phyloP scores from a whole-genome alignment of 2,113 vertebrate species.

The Carollia perspicillata region DNA sequence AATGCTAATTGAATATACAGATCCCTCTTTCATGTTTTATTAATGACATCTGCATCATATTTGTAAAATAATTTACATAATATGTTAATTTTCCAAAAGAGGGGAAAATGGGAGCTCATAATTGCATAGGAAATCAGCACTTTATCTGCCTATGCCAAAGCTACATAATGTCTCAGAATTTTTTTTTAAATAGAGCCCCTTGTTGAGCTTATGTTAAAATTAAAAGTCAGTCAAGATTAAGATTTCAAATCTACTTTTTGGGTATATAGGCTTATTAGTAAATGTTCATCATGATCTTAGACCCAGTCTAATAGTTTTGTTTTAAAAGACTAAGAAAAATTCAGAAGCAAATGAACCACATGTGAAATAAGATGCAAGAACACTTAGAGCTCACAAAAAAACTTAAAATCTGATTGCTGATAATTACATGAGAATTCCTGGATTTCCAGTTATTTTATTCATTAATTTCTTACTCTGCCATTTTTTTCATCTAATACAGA shows the following conservation, averaged over 20 bases:
- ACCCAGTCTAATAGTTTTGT: neutral
- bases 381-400: neutral
- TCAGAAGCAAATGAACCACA: neutral
- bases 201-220: neutral
- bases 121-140: conserved; percentile 1
- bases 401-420: fast-evolving
- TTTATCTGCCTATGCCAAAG: neutral
- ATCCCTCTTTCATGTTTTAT: conserved; percentile 70
- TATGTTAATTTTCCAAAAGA: conserved; percentile 60
- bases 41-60: conserved; percentile 69
- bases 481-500: neutral
- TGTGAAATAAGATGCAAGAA: neutral
- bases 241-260: neutral
- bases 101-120: neutral
- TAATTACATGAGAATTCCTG: fast-evolving
- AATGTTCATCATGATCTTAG: neutral
- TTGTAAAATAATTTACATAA: conserved; percentile 71
- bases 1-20: conserved; percentile 60
- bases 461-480: neutral
- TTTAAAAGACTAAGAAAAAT: neutral
- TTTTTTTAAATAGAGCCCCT: neutral
- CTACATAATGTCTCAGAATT: neutral
- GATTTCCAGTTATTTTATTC: neutral
- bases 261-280: neutral
- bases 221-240: neutral